phyloP scores from a whole-genome alignment of 2,113 vertebrate genomes.

The Hepsetus odoe region DNA sequence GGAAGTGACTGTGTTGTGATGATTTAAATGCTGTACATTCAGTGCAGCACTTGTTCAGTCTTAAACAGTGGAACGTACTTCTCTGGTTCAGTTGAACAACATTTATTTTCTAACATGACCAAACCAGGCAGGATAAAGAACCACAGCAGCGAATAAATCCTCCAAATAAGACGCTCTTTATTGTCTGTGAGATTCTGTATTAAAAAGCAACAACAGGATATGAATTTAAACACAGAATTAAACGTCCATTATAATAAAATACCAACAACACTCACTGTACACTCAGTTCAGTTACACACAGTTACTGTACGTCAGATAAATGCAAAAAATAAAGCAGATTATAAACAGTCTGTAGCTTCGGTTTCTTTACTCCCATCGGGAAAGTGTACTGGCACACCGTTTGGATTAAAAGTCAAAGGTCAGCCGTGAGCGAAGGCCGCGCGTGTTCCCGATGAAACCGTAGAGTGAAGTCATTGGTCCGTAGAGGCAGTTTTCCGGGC shows the following conservation, averaged over 20 bases:
- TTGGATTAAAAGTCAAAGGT: slow-evolving; percentile 25
- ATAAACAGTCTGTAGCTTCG: background rate
- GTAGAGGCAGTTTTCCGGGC: background rate
- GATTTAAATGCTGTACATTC: too few species aligned
- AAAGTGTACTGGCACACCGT: slow-evolving; percentile 3
- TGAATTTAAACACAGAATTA: slow-evolving; percentile 27
- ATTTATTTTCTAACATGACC: slow-evolving; percentile 36
- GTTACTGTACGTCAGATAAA: background rate
- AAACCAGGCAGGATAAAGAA: background rate
- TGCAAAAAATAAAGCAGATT: background rate
- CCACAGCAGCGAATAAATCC: background rate
- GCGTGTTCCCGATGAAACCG: background rate
- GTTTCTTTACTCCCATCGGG: too few species aligned
- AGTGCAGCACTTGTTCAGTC: too few species aligned
- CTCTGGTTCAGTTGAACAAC: background rate
- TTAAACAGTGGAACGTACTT: background rate
- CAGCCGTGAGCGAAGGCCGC: background rate
- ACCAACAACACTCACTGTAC: slow-evolving; percentile 6
- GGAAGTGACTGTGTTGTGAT: too few species aligned
- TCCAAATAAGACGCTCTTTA: background rate
- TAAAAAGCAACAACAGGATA: slow-evolving; percentile 22
- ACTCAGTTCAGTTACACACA: slow-evolving; percentile 28
- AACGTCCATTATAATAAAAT: slow-evolving; percentile 13
- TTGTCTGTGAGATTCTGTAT: slow-evolving; percentile 37
- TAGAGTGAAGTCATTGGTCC: background rate